Conservation (phyloP, 2,113 vertebrate genomes). For the Odontophorus gujanensis region DNA sequence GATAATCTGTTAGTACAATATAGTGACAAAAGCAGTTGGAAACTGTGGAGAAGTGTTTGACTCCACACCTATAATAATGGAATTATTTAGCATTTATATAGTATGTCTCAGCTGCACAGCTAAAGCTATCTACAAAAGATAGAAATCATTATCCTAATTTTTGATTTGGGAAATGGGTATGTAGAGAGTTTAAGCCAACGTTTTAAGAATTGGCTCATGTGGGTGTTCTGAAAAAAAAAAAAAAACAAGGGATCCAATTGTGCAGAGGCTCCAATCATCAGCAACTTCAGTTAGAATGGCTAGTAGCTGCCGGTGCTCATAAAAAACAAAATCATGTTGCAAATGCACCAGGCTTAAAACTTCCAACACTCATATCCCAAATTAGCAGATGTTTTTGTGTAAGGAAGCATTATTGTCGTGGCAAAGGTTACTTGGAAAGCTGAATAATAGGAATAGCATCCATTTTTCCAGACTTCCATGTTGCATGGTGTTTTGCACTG, state of each 20-base stretch:
- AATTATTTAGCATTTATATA: constrained; percentile 12
- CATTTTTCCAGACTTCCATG: background rate
- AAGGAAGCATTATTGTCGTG: background rate
- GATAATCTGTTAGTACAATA: background rate
- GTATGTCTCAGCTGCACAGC: background rate
- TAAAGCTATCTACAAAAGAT: constrained; percentile 29
- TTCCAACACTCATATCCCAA: background rate
- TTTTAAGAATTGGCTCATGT: constrained; percentile 25
- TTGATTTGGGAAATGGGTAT: constrained; percentile 5
- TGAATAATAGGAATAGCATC: background rate
- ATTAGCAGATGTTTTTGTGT: background rate
- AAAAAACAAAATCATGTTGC: background rate
- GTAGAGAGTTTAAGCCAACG: constrained; percentile 18
- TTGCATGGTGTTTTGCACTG: background rate
- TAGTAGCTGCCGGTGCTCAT: background rate
- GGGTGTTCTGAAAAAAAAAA: background rate
- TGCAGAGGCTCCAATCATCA: background rate
- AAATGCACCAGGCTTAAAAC: background rate
- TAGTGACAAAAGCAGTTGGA: background rate
- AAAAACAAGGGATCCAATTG: background rate
- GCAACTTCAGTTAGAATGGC: background rate
- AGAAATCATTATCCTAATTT: constrained; percentile 29
- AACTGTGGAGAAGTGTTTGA: constrained; percentile 4
- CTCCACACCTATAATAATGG: background rate
- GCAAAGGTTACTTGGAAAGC: background rate